Evolutionary conservation across 2,797 vertebrate species (phyloP).

Genomic region (Sebastiscus albofasciatus): DNA sequence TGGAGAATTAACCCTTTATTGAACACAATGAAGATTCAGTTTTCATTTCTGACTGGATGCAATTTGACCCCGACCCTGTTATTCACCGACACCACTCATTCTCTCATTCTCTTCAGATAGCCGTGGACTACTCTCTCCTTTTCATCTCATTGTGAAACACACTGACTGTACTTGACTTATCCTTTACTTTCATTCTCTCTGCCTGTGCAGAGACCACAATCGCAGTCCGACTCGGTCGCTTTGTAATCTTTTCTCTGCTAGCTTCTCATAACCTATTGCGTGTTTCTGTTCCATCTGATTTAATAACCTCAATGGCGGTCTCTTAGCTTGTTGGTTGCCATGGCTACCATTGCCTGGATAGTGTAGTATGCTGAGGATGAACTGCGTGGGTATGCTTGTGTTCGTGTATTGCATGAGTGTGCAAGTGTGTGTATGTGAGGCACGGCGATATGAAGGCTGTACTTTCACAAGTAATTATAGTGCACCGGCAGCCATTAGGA

Average conservation of each 20-base stretch:
- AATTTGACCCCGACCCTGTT: not conserved
- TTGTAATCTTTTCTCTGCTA: not conserved
- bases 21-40: not conserved
- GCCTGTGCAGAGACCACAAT: not conserved
- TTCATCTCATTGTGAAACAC: conserved; percentile 1
- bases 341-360: conserved; percentile 61
- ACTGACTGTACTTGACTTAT: not conserved
- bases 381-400: conserved; percentile 53
- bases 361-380: conserved; percentile 48
- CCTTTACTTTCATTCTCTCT: not conserved
- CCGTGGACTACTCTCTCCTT: not conserved
- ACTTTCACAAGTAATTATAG: conserved; percentile 60
- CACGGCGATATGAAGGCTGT: conserved; percentile 32
- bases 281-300: conserved; percentile 49
- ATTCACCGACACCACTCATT: not conserved
- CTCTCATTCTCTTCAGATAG: not conserved
- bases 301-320: conserved; percentile 50
- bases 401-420: not conserved
- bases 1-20: not conserved
- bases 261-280: conserved; percentile 14
- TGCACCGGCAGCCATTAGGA: conserved; percentile 55
- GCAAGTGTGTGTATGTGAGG: conserved; percentile 9
- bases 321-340: conserved; percentile 68
- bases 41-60: not conserved
- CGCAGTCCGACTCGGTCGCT: not conserved